A percentile compares a stretch with the other conserved stretches of the same genome.
Evolutionary conservation across 2,113 vertebrate species (phyloP).

Genomic region (Coptodon bakossiorum): DNA sequence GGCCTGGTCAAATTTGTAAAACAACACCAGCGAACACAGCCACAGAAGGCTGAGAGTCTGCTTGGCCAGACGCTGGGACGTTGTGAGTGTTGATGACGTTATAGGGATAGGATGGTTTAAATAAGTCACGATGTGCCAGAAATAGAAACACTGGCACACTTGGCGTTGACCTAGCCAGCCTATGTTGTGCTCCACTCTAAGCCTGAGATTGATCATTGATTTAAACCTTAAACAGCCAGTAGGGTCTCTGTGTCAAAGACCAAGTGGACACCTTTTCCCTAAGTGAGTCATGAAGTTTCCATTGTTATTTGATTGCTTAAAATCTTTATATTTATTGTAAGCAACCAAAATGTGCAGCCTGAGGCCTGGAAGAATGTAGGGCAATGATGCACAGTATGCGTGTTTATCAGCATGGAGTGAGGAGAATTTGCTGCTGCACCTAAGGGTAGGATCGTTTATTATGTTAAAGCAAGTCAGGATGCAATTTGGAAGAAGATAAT

Average conservation of each 20-base stretch:
- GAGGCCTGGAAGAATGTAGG: conserved; percentile 14
- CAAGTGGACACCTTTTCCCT: not conserved
- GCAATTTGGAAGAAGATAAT: conserved; percentile 36
- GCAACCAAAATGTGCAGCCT: conserved; percentile 17
- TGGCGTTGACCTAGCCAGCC: conserved; percentile 39
- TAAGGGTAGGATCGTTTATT: not conserved
- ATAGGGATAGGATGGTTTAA: conserved; percentile 52
- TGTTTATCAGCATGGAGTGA: not conserved
- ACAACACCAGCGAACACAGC: not conserved
- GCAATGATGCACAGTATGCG: not conserved
- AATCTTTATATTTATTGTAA: conserved; percentile 52
- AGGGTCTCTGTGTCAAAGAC: not conserved
- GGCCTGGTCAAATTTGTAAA: not conserved
- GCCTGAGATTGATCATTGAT: conserved; percentile 1
- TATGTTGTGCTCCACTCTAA: not conserved
- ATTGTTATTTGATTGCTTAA: conserved; percentile 39
- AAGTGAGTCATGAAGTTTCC: not conserved
- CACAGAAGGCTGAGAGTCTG: conserved; percentile 27
- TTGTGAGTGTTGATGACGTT: conserved; percentile 47
- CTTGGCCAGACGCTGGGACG: conserved; percentile 18
- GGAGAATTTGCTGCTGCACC: not conserved
- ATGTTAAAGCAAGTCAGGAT: conserved; percentile 23
- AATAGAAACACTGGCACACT: conserved; percentile 58
- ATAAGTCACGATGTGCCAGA: conserved; percentile 61
- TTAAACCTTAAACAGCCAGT: not conserved